Evolutionary conservation across 2,797 vertebrate genomes (phyloP), one percentile per base, ranked within the genome.

Genomic region (Thamnophis elegans): DNA sequence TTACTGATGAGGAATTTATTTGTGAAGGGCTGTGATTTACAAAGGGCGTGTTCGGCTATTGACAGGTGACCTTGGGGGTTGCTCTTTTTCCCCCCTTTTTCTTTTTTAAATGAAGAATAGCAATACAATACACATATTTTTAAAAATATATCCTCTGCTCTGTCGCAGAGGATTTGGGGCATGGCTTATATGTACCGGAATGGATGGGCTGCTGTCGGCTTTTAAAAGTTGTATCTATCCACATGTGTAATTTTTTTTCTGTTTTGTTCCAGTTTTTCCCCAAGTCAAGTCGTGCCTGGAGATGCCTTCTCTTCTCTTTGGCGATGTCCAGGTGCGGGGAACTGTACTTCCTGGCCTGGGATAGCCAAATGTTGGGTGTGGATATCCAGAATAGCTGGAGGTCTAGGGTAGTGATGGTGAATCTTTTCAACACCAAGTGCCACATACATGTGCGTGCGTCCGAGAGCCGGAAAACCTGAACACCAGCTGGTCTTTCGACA

Each of bases 1-100:
- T 98, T 98, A 98, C 98, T 97, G 98, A 97, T 98, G 97, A 97
- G 96, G 97, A 98, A 97, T 98, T 98, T 98, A 97, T 98, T 98
- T 98, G 97, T 97, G 97, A 97, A 97, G 96, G 95, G 86, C 95
- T 96, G 95, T 98, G 98, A 98, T 98, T 98, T 98, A 98, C 95
- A 95, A 95, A 95, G 96, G 96, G 96, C 97, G 97, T 97, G 96
- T 97, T 97, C 95, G 96, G 94, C 98, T 98, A 98, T 98, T 98
- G 98, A 97, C 97, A 97, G 97, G 97, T 98, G 97, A 98, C 98
- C 98, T 98, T 98, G 25, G 97, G 96, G 95, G 95, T 92, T 97
- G 96, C 97, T 97, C 97, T n/a, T n/a, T n/a, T 42, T 36, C 25
- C 18, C 90, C 97, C 93, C 97, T 97, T 97, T 96, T 54, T 1